Conservation (phyloP, 2,797 vertebrate genomes). For the Megalops cyprinoides region DNA sequence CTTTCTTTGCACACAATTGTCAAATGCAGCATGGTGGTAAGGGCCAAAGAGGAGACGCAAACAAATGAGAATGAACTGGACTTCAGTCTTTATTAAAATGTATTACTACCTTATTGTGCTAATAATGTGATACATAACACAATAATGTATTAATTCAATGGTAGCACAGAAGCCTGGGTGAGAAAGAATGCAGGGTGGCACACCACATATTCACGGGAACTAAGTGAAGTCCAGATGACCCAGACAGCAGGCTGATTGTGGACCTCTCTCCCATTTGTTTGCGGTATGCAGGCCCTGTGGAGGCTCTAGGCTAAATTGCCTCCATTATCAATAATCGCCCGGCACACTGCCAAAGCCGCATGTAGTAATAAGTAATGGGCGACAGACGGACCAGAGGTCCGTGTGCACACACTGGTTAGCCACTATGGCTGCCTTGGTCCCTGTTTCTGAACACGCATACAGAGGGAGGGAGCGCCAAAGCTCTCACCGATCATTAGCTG, state of each 20-base stretch:
- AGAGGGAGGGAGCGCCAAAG: neutral
- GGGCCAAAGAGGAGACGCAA: neutral
- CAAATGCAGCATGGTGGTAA: neutral
- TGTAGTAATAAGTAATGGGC: conserved; percentile 19
- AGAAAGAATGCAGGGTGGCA: neutral
- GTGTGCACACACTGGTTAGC: neutral
- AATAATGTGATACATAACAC: too few relatives aligned
- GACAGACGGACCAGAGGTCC: conserved; percentile 20
- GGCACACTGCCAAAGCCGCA: conserved; percentile 37
- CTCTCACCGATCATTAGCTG: conserved; percentile 45
- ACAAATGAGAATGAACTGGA: neutral
- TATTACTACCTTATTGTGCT: too few relatives aligned
- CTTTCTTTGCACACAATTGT: conserved; percentile 1
- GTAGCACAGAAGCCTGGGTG: too few relatives aligned
- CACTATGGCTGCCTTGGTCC: too few relatives aligned
- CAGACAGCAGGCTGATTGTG: conserved; percentile 38
- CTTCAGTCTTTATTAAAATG: neutral
- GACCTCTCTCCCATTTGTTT: conserved; percentile 42
- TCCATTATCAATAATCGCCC: conserved; percentile 56
- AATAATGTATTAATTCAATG: too few relatives aligned
- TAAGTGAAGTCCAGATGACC: neutral
- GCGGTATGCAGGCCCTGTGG: conserved; percentile 51
- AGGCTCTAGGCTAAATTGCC: conserved; percentile 49
- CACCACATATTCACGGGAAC: neutral
- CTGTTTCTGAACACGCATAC: neutral